Evolutionary conservation across 2,797 vertebrate species (phyloP), one percentile per base, ranked within the genome.

Genomic region (Rhyacichthys aspro): DNA sequence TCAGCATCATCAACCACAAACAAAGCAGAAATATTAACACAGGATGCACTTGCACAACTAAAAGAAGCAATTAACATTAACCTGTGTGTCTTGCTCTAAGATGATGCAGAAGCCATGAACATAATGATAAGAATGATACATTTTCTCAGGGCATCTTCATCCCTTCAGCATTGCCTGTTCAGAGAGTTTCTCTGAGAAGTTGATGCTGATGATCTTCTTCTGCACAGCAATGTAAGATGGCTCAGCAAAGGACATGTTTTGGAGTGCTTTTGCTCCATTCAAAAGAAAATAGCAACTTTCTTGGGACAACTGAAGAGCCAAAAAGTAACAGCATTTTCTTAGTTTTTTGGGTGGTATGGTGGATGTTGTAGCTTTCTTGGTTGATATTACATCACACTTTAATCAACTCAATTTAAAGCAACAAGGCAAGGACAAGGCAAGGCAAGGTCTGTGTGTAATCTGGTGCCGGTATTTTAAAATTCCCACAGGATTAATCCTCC

Each of bases 341-440:
- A 63, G n/a, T n/a, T n/a, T n/a, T n/a, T n/a, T n/a, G n/a, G n/a
- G n/a, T n/a, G n/a, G n/a, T n/a, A n/a, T n/a, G n/a, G n/a, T n/a
- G n/a, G n/a, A n/a, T n/a, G n/a, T 5, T 49, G 38, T 63, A 34
- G 64, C 61, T 2, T 66, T 79, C 55, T 65, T 66, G 48, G 60
- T 49, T 52, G 50, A 72, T 57, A 60, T 66, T 47, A 59, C 52
- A 7, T 70, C 62, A 62, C 64, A 69, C 14, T 61, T 59, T 33
- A 78, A 69, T 74, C 11, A 74, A 23, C 56, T 74, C 7, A 55
- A 68, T 50, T 18, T 70, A 19, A 69, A 14, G 39, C 48, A n/a
- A n/a, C n/a, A n/a, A n/a, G n/a, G n/a, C n/a, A n/a, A n/a, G n/a
- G n/a, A n/a, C n/a, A n/a, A n/a, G n/a, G n/a, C n/a, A n/a, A n/a